Percentiles rank a stretch among this genome's conserved stretches.
Evolutionary conservation across 2,888 invertebrate species (phyloP).

Genomic region (Pachydiplax longipennis): DNA sequence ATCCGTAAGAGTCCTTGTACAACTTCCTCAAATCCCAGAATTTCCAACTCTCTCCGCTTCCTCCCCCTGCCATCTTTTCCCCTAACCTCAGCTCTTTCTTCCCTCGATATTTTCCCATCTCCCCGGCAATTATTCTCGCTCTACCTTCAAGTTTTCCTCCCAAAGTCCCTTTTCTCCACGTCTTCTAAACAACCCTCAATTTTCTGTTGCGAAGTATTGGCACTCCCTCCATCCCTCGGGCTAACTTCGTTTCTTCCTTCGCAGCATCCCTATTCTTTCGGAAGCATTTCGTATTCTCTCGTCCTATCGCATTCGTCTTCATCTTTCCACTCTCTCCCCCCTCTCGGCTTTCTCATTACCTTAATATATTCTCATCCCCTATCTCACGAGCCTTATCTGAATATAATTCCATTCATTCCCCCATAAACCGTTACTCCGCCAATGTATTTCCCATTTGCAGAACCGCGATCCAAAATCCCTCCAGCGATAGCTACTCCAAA

Average conservation of each 20-base stretch:
- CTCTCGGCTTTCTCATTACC: not conserved
- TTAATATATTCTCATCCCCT: not conserved
- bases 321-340: not conserved
- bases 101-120: not conserved
- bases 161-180: not conserved
- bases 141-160: not conserved
- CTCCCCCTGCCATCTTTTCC: not conserved
- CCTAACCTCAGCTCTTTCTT: not conserved
- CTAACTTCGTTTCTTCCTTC: not conserved
- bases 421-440: not conserved
- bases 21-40: conserved; percentile 15
- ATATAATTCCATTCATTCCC: not conserved
- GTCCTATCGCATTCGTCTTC: not conserved
- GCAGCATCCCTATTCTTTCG: not conserved
- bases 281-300: not conserved
- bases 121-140: not conserved
- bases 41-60: conserved; percentile 24
- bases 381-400: not conserved
- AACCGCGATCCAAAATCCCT: not conserved
- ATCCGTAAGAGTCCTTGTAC: not conserved
- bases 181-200: not conserved
- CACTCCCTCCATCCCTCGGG: not conserved
- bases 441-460: not conserved
- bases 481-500: too few relatives aligned
- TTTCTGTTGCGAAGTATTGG: not conserved